These are phyloP conservation scores for Carassius auratus DNA, from an alignment of 2,113 vertebrate genomes.

Conservation along the genomic window DNA sequence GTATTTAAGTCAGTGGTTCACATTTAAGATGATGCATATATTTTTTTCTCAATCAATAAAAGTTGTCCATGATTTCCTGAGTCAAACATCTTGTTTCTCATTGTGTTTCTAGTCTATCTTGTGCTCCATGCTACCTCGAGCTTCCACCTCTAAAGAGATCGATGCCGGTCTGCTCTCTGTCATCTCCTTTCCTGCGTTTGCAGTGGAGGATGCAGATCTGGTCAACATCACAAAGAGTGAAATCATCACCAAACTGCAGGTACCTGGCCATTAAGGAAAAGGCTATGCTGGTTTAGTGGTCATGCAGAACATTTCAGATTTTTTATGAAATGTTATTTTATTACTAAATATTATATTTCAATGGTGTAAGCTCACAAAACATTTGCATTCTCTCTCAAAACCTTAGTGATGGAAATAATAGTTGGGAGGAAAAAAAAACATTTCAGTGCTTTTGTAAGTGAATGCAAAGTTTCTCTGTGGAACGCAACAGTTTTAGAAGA, in stretches of 20 bases:
- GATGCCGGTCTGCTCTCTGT: conserved; percentile 94
- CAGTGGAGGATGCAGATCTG: conserved; percentile 91
- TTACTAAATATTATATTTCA: background rate
- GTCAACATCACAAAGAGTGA: conserved; percentile 94
- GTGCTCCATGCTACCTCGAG: conserved; percentile 97
- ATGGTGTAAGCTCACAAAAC: too few relatives aligned
- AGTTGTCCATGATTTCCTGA: too few relatives aligned
- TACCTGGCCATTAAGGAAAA: conserved; percentile 54
- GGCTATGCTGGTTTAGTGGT: background rate
- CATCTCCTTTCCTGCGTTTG: conserved; percentile 97
- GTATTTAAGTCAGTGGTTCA: background rate
- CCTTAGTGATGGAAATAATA: too few relatives aligned
- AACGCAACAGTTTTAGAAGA: too few relatives aligned
- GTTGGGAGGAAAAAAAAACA: too few relatives aligned
- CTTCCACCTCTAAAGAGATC: conserved; percentile 97
- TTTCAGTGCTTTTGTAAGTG: background rate
- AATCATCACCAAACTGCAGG: conserved; percentile 95
- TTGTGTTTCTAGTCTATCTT: conserved; percentile 85
- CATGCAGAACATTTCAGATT: background rate
- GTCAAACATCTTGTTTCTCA: conserved; percentile 18
- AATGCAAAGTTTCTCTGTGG: too few relatives aligned
- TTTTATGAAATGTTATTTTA: background rate
- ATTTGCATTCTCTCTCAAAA: too few relatives aligned
- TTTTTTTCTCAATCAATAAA: conserved; percentile 15
- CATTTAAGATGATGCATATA: background rate